Percentiles rank a stretch among this genome's conserved stretches.
These are phyloP conservation scores for Leptonema lineaticorne DNA, from an alignment of 1,140 invertebrate genomes.

Conservation along the genomic window DNA sequence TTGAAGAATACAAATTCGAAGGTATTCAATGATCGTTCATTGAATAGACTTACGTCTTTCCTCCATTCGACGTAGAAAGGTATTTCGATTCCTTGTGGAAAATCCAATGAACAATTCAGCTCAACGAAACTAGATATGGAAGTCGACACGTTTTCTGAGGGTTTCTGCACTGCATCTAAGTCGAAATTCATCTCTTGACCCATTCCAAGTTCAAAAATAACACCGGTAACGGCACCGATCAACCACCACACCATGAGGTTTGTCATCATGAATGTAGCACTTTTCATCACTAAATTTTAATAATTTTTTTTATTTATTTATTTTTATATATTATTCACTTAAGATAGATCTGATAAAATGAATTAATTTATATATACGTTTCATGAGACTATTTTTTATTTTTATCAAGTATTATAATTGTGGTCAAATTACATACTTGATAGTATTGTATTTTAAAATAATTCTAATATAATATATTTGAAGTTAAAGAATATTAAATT, in stretches of 20 bases:
- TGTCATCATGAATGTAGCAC: background rate
- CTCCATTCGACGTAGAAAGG: slow-evolving; percentile 90
- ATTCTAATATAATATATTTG: too few relatives aligned
- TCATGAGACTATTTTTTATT: too few relatives aligned
- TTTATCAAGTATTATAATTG: too few relatives aligned
- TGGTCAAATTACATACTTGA: too few relatives aligned
- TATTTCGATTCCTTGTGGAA: slow-evolving; percentile 82
- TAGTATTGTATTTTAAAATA: too few relatives aligned
- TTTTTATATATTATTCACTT: too few relatives aligned
- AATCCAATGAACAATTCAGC: slow-evolving; percentile 88
- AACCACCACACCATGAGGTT: background rate
- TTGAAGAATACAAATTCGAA: background rate
- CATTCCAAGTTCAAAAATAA: background rate
- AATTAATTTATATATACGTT: too few relatives aligned
- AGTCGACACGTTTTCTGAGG: slow-evolving; percentile 54
- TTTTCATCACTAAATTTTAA: background rate
- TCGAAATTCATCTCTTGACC: background rate
- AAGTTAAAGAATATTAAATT: too few relatives aligned
- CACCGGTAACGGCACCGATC: background rate
- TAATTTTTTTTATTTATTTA: background rate
- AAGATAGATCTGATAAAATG: too few relatives aligned
- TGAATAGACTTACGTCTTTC: slow-evolving; percentile 79
- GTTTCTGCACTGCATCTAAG: background rate
- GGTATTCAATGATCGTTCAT: too few relatives aligned
- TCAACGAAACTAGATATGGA: slow-evolving; percentile 82